Conservation (phyloP, 2,797 vertebrate genomes). For the Typhlichthys subterraneus region DNA sequence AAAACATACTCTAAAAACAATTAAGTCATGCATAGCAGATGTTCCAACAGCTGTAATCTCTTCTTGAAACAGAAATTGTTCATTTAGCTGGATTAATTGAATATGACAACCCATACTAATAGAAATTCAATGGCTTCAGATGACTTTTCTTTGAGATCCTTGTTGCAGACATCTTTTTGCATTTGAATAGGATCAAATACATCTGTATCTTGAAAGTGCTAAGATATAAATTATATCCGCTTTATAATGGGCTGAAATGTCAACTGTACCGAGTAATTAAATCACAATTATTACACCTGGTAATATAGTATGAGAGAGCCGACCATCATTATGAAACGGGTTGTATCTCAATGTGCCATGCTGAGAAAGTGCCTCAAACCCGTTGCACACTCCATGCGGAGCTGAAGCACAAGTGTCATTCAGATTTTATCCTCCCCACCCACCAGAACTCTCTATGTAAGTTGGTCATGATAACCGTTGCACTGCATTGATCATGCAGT, state of each 20-base stretch:
- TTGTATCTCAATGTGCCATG: not conserved
- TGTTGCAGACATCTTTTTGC: slow-evolving; percentile 24
- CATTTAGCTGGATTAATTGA: slow-evolving; percentile 66
- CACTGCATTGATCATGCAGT: too few species aligned
- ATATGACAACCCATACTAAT: slow-evolving; percentile 55
- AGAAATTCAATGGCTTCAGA: slow-evolving; percentile 42
- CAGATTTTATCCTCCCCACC: too few species aligned
- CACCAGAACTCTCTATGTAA: too few species aligned
- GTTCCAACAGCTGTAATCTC: slow-evolving; percentile 71
- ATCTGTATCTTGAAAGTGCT: slow-evolving; percentile 12
- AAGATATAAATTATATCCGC: slow-evolving; percentile 2
- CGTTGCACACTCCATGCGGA: slow-evolving; percentile 22
- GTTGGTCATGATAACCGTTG: too few species aligned
- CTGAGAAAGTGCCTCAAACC: not conserved
- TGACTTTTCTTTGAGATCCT: slow-evolving; percentile 31
- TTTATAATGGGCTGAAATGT: not conserved
- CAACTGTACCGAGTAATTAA: slow-evolving; percentile 4
- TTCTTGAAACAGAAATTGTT: slow-evolving; percentile 61
- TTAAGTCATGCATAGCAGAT: slow-evolving; percentile 67
- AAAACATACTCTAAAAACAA: slow-evolving; percentile 62
- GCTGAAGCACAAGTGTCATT: too few species aligned
- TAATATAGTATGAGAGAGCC: not conserved
- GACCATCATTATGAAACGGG: not conserved
- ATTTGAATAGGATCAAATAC: slow-evolving; percentile 25
- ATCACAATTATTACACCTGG: slow-evolving; percentile 1